Evolutionary conservation across 2,113 vertebrate genomes (phyloP).

Genomic region (Piprites chloris): DNA sequence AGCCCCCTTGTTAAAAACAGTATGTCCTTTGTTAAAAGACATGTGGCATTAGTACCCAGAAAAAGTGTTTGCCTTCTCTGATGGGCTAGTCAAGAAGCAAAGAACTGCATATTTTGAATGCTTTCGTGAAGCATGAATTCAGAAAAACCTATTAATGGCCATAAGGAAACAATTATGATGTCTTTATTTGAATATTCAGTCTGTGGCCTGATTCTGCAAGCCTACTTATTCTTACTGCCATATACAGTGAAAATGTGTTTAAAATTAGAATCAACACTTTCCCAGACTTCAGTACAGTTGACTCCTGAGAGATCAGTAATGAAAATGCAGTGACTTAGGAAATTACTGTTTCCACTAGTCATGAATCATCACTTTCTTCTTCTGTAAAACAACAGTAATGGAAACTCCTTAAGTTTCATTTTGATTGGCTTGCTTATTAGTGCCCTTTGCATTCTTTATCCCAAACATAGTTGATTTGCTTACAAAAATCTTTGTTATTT

Average conservation of each 20-base stretch:
- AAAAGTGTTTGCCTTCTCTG: background rate
- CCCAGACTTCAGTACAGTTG: background rate
- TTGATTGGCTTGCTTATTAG: constrained; percentile 9
- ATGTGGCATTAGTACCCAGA: background rate
- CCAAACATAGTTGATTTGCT: constrained; percentile 1
- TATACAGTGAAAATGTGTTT: constrained; percentile 5
- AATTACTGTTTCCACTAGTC: background rate
- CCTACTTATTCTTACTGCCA: background rate
- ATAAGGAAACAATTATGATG: constrained; percentile 31
- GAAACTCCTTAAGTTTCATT: constrained; percentile 15
- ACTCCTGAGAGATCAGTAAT: constrained; percentile 25
- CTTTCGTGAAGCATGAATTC: background rate
- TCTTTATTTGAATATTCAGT: background rate
- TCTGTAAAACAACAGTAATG: background rate
- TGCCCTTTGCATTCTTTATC: background rate
- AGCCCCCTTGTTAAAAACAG: background rate
- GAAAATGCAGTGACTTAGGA: constrained; percentile 10
- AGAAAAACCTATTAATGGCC: constrained; percentile 21
- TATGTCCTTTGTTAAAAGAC: background rate
- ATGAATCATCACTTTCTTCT: constrained; percentile 49
- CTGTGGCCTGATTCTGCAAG: constrained; percentile 17
- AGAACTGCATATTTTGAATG: background rate
- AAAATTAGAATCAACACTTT: constrained; percentile 17
- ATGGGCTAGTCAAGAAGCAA: background rate
- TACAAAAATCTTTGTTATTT: constrained; percentile 36